Base-by-base conservation (phyloP, 2,888 invertebrate species). In the Athrips mouffetella region DNA sequence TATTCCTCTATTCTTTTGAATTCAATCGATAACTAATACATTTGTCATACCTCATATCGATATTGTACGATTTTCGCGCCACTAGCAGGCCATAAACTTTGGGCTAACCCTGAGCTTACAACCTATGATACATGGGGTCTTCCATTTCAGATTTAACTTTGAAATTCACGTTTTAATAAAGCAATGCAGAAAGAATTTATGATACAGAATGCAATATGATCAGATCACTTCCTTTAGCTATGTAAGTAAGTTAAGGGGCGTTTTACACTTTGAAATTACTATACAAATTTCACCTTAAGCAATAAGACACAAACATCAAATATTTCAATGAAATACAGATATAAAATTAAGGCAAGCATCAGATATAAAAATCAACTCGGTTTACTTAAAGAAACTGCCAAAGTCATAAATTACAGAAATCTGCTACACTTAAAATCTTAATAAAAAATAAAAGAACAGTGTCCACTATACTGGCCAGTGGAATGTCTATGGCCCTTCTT, bases 401-500 rank as follows among this genome's bases (percentile, higher is more conserved):
- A 47, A 53, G 49, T 49, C 49, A 63, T 65, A 65, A 65, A 65
- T 65, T 58, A 59, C 49, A 57, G 52, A 65, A 62, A 58, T 62
- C 58, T 61, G 62, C 61, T 62, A 65, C 59, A 59, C 50, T 58
- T 55, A 49, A 53, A 50, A 49, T 31, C n/a, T n/a, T 49, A 50
- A 40, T 39, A 50, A 46, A 44, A 49, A 51, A 48, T 55, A 53
- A 55, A 58, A 57, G 53, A 57, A 45, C 52, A 45, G 25, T 53
- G 55, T 58, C 55, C 52, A 56, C 53, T 49, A 44, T 40, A 35
- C 52, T 49, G 51, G 40, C 63, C 67, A 58, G 57, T 70, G 81
- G 85, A 86, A 86, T 85, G 84, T 78, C 73, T 80, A 74, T 74
- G 75, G 70, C 66, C 70, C 70, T 67, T 68, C 70, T 66, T 76